These are phyloP conservation scores for Alosa sapidissima DNA, from an alignment of 2,797 vertebrate species.

Conservation along the genomic window DNA sequence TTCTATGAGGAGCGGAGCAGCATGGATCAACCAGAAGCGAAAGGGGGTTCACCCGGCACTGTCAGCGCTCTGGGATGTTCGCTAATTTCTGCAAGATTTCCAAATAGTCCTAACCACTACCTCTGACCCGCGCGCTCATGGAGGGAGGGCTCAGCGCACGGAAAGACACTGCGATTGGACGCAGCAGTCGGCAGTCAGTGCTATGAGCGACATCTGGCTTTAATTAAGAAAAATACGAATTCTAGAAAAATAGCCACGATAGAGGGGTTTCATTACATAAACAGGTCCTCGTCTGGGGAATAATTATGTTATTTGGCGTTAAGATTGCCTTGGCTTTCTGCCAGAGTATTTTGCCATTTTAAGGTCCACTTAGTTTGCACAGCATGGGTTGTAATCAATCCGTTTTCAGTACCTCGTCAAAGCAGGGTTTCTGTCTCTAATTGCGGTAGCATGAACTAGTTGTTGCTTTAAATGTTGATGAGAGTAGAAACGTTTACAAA, in stretches of 20 bases:
- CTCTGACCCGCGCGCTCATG: slow-evolving; percentile 33
- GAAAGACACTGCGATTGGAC: slow-evolving; percentile 52
- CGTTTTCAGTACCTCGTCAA: background rate
- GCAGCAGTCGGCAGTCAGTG: slow-evolving; percentile 35
- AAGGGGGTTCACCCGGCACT: slow-evolving; percentile 26
- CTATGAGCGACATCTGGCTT: slow-evolving; percentile 43
- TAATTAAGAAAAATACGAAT: slow-evolving; percentile 26
- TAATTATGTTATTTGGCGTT: slow-evolving; percentile 9
- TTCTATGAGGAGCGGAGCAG: slow-evolving; percentile 17
- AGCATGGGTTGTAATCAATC: background rate
- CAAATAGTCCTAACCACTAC: slow-evolving; percentile 38
- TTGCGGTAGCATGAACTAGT: background rate
- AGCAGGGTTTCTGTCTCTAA: background rate
- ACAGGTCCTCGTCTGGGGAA: background rate
- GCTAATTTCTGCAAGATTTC: slow-evolving; percentile 32
- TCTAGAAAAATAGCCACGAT: background rate
- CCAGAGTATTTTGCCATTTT: background rate
- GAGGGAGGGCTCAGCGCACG: slow-evolving; percentile 42
- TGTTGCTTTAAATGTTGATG: background rate
- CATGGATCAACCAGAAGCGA: slow-evolving; percentile 31
- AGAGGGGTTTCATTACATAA: background rate
- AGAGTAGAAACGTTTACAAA: background rate
- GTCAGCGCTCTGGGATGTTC: slow-evolving; percentile 28
- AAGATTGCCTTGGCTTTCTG: background rate
- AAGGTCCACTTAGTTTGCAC: background rate